Evolutionary conservation across 1,140 invertebrate genomes (phyloP).

Genomic region (Pseudomyrmex flavicornis): DNA sequence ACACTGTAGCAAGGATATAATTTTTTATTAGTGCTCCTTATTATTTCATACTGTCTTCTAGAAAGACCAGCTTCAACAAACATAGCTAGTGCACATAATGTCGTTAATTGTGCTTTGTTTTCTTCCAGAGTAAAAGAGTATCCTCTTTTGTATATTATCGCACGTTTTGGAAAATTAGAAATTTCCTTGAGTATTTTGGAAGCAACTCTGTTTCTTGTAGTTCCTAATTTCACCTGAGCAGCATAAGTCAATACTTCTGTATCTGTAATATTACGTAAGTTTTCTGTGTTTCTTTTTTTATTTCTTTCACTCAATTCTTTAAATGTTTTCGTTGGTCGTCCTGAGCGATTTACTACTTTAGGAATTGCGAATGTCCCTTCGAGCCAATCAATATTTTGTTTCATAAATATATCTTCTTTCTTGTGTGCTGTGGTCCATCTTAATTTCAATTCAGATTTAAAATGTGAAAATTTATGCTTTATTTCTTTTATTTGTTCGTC

Average conservation of each 20-base stretch:
- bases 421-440: background rate
- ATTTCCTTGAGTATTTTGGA: slow-evolving; percentile 2
- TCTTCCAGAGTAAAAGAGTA: background rate
- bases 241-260: background rate
- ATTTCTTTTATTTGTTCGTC: no score
- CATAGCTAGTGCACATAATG: background rate
- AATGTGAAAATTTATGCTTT: no score
- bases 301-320: background rate
- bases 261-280: background rate
- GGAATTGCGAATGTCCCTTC: background rate
- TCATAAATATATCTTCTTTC: background rate
- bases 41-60: slow-evolving; percentile 5
- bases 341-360: background rate
- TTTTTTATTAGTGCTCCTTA: background rate
- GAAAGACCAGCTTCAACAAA: slow-evolving; percentile 27
- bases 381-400: slow-evolving; percentile 4
- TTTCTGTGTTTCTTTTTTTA: background rate
- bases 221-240: background rate
- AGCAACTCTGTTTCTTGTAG: background rate
- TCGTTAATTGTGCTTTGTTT: background rate
- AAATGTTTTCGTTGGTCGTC: slow-evolving; percentile 1
- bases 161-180: background rate
- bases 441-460: no score
- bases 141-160: background rate
- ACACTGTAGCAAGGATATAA: slow-evolving; percentile 10